A percentile compares a stretch with the other conserved stretches of the same genome.
These are phyloP conservation scores for Drosophila villosipedis DNA, from an alignment of 2,888 invertebrate species.

Conservation along the genomic window DNA sequence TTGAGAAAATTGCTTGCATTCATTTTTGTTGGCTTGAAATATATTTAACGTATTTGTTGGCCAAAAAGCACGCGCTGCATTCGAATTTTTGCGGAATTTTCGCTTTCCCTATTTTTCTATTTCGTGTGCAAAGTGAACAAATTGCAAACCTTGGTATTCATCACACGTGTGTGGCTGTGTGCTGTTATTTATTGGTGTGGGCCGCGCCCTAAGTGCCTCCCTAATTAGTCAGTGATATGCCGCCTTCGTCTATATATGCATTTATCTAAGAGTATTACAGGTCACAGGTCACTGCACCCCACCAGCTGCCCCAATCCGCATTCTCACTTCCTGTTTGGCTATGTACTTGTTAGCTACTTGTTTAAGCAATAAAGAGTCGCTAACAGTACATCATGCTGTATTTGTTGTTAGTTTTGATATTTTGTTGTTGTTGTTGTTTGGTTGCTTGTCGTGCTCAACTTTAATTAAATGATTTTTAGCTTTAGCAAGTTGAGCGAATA, in stretches of 20 bases:
- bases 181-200: background rate
- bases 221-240: conserved; percentile 56
- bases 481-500: conserved; percentile 62
- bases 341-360: conserved; percentile 73
- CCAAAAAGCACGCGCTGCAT: conserved; percentile 4
- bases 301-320: background rate
- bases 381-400: conserved; percentile 55
- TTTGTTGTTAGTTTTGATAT: conserved; percentile 25
- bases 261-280: conserved; percentile 46
- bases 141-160: conserved; percentile 15
- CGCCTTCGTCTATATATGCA: conserved; percentile 18
- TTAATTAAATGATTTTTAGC: conserved; percentile 80
- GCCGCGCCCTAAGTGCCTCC: conserved; percentile 20
- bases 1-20: conserved; percentile 41
- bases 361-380: conserved; percentile 76
- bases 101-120: background rate
- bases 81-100: conserved; percentile 2
- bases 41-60: conserved; percentile 3
- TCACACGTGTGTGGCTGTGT: conserved; percentile 7
- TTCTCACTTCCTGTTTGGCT: conserved; percentile 16
- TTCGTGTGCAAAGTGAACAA: conserved; percentile 3
- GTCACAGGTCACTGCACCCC: conserved; percentile 71
- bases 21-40: conserved; percentile 25
- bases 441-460: conserved; percentile 47
- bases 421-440: conserved; percentile 16